A percentile compares a stretch with the other conserved stretches of the same genome.
These are phyloP conservation scores for Triplophysa bombifrons DNA, from an alignment of 2,797 vertebrate species.

Conservation along the genomic window DNA sequence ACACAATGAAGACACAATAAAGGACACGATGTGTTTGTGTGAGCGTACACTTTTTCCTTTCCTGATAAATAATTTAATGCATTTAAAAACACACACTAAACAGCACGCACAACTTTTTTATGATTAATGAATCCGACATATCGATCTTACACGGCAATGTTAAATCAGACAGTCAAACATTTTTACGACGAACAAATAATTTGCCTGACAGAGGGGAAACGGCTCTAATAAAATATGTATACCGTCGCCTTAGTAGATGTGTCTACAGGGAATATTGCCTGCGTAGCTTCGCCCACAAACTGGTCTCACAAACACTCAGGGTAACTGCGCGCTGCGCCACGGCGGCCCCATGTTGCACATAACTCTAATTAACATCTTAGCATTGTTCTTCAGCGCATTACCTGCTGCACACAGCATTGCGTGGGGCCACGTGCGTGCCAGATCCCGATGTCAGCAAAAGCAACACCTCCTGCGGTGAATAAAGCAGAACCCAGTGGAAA, in stretches of 20 bases:
- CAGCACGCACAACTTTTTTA: background rate
- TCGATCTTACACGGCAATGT: background rate
- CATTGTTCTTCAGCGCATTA: conserved; percentile 55
- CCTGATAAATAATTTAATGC: background rate
- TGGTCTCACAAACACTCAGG: conserved; percentile 38
- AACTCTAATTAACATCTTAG: conserved; percentile 61
- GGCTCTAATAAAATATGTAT: conserved; percentile 39
- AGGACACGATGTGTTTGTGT: no score
- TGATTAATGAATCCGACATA: conserved; percentile 2
- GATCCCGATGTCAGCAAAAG: conserved; percentile 53
- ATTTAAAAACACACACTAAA: no score
- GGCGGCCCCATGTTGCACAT: conserved; percentile 50
- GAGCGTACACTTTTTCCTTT: background rate
- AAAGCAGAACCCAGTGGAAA: conserved; percentile 54
- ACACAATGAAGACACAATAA: no score
- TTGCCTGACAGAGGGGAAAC: conserved; percentile 37
- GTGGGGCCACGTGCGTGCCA: conserved; percentile 36
- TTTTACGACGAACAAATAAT: conserved; percentile 27
- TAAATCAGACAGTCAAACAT: conserved; percentile 17
- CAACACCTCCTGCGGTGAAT: conserved; percentile 52
- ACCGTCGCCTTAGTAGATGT: background rate
- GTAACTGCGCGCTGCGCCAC: conserved; percentile 41
- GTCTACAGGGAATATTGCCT: conserved; percentile 32
- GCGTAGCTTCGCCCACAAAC: conserved; percentile 43
- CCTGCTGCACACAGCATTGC: conserved; percentile 49